Percentiles rank a stretch among this genome's conserved stretches.
Evolutionary conservation across 2,888 invertebrate species (phyloP).

Genomic region (Spisula subtruncata): DNA sequence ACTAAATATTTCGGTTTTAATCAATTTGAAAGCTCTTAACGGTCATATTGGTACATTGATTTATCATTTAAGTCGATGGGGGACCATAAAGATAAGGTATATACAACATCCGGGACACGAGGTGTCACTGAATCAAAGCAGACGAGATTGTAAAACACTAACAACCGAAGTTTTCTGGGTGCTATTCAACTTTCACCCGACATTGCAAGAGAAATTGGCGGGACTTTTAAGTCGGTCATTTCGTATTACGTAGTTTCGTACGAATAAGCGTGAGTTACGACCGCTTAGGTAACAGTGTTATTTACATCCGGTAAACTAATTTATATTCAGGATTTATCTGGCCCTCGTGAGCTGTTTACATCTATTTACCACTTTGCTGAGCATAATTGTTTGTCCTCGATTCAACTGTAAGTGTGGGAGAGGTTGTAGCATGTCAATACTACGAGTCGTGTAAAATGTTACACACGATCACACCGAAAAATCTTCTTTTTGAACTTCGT

Average conservation of each 20-base stretch:
- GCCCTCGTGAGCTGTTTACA: neutral
- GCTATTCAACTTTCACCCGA: neutral
- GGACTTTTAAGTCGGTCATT: conserved; percentile 6
- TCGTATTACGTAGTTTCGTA: neutral
- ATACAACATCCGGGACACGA: neutral
- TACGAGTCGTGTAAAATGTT: too few relatives aligned
- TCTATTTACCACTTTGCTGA: too few relatives aligned
- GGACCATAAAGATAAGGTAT: neutral
- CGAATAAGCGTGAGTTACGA: neutral
- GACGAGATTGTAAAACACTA: neutral
- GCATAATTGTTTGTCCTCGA: too few relatives aligned
- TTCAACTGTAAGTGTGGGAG: too few relatives aligned
- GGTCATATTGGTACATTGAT: neutral
- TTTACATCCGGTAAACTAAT: neutral
- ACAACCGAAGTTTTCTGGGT: neutral
- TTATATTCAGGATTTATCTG: neutral
- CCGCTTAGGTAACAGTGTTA: neutral
- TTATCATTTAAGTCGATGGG: neutral
- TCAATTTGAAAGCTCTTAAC: neutral
- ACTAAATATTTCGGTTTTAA: neutral
- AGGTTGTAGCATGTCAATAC: too few relatives aligned
- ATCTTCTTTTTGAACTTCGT: too few relatives aligned
- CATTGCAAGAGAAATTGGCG: neutral
- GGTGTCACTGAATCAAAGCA: neutral
- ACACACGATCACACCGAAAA: too few relatives aligned